Evolutionary conservation across 2,797 vertebrate genomes (phyloP).

Genomic region (Chelonia mydas): DNA sequence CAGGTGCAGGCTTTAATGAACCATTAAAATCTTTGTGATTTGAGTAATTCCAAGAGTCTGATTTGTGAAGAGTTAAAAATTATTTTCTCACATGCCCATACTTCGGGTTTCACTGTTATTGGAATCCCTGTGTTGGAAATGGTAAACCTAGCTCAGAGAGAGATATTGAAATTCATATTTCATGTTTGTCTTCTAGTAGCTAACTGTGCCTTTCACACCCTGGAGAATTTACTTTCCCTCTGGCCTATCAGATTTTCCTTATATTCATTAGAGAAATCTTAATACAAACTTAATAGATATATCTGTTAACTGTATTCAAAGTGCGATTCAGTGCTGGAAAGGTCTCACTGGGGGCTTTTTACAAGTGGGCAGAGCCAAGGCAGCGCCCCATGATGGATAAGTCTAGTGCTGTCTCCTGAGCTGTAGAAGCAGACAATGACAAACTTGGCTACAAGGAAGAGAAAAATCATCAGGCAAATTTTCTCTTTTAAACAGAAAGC

Average conservation of each 20-base stretch:
- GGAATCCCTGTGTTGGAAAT: background rate
- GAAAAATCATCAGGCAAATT: background rate
- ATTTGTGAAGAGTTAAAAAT: background rate
- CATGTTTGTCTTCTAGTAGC: background rate
- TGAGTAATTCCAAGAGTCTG: background rate
- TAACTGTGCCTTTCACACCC: background rate
- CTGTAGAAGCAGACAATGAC: background rate
- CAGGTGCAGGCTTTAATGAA: background rate
- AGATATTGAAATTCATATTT: background rate
- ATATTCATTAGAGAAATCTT: background rate
- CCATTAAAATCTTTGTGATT: background rate
- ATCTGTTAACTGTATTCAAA: background rate
- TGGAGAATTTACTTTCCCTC: background rate
- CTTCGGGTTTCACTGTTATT: background rate
- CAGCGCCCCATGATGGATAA: background rate
- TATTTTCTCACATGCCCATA: background rate
- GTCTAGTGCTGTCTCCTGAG: background rate
- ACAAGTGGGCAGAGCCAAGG: background rate
- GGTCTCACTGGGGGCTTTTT: background rate
- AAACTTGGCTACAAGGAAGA: background rate
- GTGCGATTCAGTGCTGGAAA: background rate
- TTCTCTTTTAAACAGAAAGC: slow-evolving; percentile 86
- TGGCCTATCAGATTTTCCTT: background rate
- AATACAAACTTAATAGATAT: background rate
- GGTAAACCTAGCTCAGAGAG: background rate